Conservation (phyloP, 1,140 invertebrate species). For the Lanistes nyassanus region DNA sequence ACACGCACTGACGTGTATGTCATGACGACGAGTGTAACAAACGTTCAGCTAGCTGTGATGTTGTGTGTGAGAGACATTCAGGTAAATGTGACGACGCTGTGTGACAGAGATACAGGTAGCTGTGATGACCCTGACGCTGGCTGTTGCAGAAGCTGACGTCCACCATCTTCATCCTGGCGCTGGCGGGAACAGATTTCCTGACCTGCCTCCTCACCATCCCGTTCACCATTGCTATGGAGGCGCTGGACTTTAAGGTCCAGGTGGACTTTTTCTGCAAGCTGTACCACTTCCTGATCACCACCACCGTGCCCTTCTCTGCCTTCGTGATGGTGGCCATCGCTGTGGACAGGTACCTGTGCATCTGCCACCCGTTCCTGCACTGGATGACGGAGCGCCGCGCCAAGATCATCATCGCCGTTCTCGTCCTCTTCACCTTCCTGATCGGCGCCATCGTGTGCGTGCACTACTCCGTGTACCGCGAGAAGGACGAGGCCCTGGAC, state of each 20-base stretch:
- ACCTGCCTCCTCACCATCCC: conserved; percentile 51
- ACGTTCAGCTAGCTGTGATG: not conserved
- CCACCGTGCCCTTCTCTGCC: conserved; percentile 53
- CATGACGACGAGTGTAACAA: not conserved
- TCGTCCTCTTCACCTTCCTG: conserved; percentile 40
- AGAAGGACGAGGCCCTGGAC: not conserved
- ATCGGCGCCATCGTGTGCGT: conserved; percentile 47
- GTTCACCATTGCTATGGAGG: conserved; percentile 47
- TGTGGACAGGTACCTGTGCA: conserved; percentile 57
- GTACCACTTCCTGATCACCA: conserved; percentile 54
- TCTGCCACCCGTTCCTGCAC: conserved; percentile 55
- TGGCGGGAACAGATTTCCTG: conserved; percentile 53
- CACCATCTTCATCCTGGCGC: conserved; percentile 52
- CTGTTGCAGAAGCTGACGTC: conserved; percentile 38
- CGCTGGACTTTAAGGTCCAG: conserved; percentile 24
- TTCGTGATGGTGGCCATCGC: conserved; percentile 59
- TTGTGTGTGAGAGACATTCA: not conserved
- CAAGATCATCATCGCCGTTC: conserved; percentile 45
- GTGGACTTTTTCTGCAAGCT: conserved; percentile 51
- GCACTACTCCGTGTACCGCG: conserved; percentile 38
- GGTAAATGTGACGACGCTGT: too few relatives aligned
- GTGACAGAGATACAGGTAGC: too few relatives aligned
- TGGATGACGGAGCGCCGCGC: conserved; percentile 51
- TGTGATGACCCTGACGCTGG: not conserved
- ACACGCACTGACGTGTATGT: not conserved